phyloP scores from a whole-genome alignment of 2,888 invertebrate species.

The Eupithecia tripunctaria region DNA sequence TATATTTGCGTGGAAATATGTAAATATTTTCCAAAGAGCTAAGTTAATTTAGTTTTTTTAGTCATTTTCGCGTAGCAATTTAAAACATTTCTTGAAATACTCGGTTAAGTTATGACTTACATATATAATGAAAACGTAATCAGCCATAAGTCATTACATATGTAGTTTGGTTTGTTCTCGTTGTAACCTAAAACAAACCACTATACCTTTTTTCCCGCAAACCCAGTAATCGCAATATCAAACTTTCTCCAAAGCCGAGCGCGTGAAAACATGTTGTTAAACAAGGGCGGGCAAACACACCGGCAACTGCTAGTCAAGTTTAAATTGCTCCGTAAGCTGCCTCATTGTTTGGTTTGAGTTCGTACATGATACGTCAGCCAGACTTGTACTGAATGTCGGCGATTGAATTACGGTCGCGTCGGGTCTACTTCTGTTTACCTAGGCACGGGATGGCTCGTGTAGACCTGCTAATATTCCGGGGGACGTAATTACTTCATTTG shows the following conservation, averaged over 20 bases:
- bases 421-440: not conserved
- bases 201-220: not conserved
- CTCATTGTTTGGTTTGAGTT: not conserved
- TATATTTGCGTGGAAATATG: not conserved
- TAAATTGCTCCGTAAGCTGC: constrained; percentile 19
- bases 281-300: constrained; percentile 8
- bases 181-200: not conserved
- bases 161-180: not conserved
- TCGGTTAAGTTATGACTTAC: not conserved
- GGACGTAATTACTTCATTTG: not conserved
- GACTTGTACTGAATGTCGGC: not conserved
- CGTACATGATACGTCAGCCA: constrained; percentile 2
- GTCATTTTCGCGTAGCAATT: no score
- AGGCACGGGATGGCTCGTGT: not conserved
- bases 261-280: constrained; percentile 11
- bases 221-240: not conserved
- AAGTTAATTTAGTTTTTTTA: not conserved
- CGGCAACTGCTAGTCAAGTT: constrained; percentile 11
- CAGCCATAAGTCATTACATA: no score
- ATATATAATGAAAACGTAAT: no score
- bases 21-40: not conserved
- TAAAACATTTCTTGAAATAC: not conserved
- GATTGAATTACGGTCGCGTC: constrained; percentile 7
- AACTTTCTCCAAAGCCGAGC: not conserved
- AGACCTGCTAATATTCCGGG: not conserved